phyloP scores from a whole-genome alignment of 2,888 invertebrate genomes.

The Colostygia pectinataria region DNA sequence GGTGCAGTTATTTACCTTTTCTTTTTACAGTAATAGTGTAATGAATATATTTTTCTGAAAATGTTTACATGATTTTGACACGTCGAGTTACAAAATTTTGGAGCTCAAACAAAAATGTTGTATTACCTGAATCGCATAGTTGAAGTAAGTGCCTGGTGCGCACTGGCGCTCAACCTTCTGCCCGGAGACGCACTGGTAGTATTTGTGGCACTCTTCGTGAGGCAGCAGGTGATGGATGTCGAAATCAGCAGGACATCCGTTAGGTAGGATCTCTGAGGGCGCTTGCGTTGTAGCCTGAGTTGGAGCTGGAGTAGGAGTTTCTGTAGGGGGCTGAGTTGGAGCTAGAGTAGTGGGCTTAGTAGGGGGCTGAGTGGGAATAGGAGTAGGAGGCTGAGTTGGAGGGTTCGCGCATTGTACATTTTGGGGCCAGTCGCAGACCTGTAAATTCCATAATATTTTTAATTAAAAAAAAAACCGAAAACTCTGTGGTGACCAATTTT shows the following conservation, averaged over 20 bases:
- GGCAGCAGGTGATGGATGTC: neutral
- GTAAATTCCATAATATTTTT: neutral
- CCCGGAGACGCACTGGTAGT: neutral
- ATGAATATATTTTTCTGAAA: no score
- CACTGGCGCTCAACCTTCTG: neutral
- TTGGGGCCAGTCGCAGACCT: neutral
- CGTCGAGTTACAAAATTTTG: no score
- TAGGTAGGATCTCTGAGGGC: neutral
- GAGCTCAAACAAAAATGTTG: no score
- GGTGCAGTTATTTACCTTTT: no score
- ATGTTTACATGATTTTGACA: no score
- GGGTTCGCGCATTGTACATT: neutral
- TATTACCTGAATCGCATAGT: neutral
- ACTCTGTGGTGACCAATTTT: no score
- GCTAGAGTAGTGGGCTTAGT: conserved; percentile 13
- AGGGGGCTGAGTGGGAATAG: neutral
- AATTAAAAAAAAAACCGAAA: no score
- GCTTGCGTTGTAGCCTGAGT: neutral
- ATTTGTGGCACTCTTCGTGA: neutral
- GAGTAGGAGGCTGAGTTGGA: no score
- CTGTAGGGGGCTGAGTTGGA: conserved; percentile 21
- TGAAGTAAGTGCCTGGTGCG: neutral
- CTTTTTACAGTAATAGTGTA: no score
- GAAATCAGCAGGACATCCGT: neutral
- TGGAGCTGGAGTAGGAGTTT: conserved; percentile 20